phyloP scores from a whole-genome alignment of 23 tunicate genomes.

The Phallusia fumigata region DNA sequence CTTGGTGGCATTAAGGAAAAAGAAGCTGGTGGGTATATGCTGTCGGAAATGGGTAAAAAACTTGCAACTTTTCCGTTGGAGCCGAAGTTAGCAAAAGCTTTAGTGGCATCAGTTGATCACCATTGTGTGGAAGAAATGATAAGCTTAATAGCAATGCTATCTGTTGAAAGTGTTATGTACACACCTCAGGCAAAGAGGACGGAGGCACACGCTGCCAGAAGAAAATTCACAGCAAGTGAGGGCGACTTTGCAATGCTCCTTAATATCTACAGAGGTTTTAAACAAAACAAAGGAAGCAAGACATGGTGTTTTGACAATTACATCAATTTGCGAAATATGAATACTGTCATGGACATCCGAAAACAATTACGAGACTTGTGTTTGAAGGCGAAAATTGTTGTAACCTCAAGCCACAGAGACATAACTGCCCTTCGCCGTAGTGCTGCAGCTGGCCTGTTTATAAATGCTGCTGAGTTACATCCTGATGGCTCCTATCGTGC shows the following conservation, averaged over 20 bases:
- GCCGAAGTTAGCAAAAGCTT: conserved; percentile 75
- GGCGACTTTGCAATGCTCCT: conserved; percentile 85
- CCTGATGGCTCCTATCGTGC: conserved; percentile 67
- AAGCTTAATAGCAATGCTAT: conserved; percentile 69
- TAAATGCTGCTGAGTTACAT: conserved; percentile 85
- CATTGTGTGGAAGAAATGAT: conserved; percentile 79
- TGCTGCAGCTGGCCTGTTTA: conserved; percentile 63
- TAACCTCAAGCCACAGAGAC: conserved; percentile 52
- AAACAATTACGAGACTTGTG: conserved; percentile 80
- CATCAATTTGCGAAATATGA: conserved; percentile 60
- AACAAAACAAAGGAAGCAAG: conserved; percentile 65
- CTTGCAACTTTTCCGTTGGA: conserved; percentile 86
- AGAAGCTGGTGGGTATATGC: conserved; percentile 17
- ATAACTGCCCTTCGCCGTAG: conserved; percentile 49
- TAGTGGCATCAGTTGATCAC: conserved; percentile 35
- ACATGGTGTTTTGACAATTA: conserved; percentile 85
- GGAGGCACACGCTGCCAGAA: conserved; percentile 52
- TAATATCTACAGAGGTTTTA: conserved; percentile 65
- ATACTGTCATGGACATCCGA: conserved; percentile 54
- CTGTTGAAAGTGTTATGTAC: conserved; percentile 72
- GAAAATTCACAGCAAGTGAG: conserved; percentile 76
- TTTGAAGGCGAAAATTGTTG: conserved; percentile 51
- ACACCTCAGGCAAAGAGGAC: conserved; percentile 66
- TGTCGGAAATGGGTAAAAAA: conserved; percentile 67
- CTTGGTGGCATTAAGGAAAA: conserved; percentile 62